These are phyloP conservation scores for Bicyclus anynana DNA, from an alignment of 1,140 invertebrate genomes.

Conservation along the genomic window DNA sequence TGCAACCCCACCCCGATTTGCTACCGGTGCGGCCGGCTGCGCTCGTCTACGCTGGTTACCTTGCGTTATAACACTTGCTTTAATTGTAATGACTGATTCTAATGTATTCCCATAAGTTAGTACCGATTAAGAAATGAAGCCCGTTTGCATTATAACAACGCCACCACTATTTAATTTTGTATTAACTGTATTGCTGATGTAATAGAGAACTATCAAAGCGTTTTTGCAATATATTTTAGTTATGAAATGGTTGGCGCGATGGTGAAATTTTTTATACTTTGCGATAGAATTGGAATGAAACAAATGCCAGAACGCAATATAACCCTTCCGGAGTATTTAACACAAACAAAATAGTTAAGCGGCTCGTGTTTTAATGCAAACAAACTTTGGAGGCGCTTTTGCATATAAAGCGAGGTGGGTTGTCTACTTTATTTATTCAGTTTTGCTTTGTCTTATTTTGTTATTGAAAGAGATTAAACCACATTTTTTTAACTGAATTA, in stretches of 20 bases:
- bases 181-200: constrained; percentile 12
- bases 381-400: constrained; percentile 77
- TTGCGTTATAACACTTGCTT: constrained; percentile 74
- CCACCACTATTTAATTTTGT: constrained; percentile 57
- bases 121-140: constrained; percentile 60
- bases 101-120: constrained; percentile 54
- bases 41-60: constrained; percentile 71
- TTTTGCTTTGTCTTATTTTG: constrained; percentile 73
- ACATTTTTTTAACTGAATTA: constrained; percentile 25
- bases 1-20: constrained; percentile 73
- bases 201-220: constrained; percentile 27
- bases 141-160: constrained; percentile 76
- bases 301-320: constrained; percentile 76
- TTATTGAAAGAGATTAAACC: constrained; percentile 46
- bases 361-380: constrained; percentile 77
- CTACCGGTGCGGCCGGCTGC: constrained; percentile 62
- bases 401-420: constrained; percentile 77
- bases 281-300: constrained; percentile 49
- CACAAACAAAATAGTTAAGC: constrained; percentile 76
- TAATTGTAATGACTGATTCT: constrained; percentile 67
- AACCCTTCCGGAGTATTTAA: constrained; percentile 73
- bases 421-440: constrained; percentile 74
- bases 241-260: constrained; percentile 42
- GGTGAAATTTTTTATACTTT: constrained; percentile 31
- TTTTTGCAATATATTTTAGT: constrained; percentile 44